These are phyloP conservation scores for Cybosia mesomella DNA, from an alignment of 2,888 invertebrate genomes.

Conservation along the genomic window DNA sequence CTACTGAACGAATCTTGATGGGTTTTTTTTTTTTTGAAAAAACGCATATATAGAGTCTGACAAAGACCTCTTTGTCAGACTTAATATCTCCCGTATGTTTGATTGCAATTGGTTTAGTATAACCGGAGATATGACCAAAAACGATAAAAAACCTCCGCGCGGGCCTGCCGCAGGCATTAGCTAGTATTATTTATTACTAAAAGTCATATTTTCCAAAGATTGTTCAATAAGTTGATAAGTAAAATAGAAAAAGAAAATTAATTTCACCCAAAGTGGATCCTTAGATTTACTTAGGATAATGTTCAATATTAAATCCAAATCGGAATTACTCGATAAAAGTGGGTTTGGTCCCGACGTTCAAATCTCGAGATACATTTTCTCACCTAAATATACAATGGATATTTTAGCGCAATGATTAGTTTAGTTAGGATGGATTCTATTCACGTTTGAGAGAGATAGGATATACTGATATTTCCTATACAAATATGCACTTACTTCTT, in stretches of 20 bases:
- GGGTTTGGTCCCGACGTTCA: neutral
- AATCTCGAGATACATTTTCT: neutral
- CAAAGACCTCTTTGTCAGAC: too few species aligned
- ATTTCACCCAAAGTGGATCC: neutral
- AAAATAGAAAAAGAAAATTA: neutral
- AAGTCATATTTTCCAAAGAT: neutral
- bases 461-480: neutral
- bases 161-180: too few species aligned
- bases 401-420: neutral
- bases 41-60: too few species aligned
- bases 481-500: too few species aligned
- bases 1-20: too few species aligned
- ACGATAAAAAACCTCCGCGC: too few species aligned
- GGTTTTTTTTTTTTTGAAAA: too few species aligned
- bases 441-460: neutral
- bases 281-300: constrained; percentile 10
- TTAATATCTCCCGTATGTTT: too few species aligned
- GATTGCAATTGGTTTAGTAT: too few species aligned
- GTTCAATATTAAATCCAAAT: constrained; percentile 2
- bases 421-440: neutral
- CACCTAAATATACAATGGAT: neutral
- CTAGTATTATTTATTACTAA: too few species aligned
- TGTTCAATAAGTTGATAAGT: neutral
- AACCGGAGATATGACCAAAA: too few species aligned
- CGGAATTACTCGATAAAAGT: neutral